These are phyloP conservation scores for Gastrophryne carolinensis DNA, from an alignment of 2,797 vertebrate genomes.

Conservation along the genomic window DNA sequence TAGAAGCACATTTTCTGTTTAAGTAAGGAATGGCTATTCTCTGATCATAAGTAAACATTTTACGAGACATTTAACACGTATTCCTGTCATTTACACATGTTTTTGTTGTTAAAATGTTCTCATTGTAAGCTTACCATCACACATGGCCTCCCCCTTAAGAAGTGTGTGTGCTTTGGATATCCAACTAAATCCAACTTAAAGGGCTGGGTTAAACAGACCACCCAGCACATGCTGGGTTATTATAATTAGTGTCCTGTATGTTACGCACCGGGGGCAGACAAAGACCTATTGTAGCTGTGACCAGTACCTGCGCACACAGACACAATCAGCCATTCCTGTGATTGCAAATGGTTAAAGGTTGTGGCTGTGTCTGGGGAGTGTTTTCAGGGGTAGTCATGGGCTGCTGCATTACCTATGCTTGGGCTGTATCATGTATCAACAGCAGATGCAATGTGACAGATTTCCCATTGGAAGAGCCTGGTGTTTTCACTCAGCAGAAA, in stretches of 20 bases:
- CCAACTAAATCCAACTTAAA: no score
- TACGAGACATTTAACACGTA: no score
- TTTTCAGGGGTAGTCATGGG: slow-evolving; percentile 27
- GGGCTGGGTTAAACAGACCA: slow-evolving; percentile 11
- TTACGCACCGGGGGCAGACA: neutral
- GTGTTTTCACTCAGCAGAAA: slow-evolving; percentile 48
- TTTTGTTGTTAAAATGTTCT: no score
- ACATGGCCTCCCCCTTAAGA: no score
- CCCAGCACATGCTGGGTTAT: neutral
- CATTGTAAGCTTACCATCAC: no score
- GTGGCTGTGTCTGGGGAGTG: slow-evolving; percentile 33
- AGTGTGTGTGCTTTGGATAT: no score
- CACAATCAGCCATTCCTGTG: slow-evolving; percentile 1
- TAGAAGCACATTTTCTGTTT: no score
- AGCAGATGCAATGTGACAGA: slow-evolving; percentile 56
- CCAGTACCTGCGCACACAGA: neutral
- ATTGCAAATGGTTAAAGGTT: slow-evolving; percentile 22
- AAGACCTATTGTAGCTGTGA: slow-evolving; percentile 10
- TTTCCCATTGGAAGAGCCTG: slow-evolving; percentile 51
- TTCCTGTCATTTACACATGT: no score
- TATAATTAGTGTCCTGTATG: neutral
- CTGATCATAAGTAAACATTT: no score
- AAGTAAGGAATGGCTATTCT: no score
- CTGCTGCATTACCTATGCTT: slow-evolving; percentile 35
- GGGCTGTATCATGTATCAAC: slow-evolving; percentile 46